Evolutionary conservation across 2,113 vertebrate species (phyloP).

Genomic region (Pseudorhombus dupliciocellatus): DNA sequence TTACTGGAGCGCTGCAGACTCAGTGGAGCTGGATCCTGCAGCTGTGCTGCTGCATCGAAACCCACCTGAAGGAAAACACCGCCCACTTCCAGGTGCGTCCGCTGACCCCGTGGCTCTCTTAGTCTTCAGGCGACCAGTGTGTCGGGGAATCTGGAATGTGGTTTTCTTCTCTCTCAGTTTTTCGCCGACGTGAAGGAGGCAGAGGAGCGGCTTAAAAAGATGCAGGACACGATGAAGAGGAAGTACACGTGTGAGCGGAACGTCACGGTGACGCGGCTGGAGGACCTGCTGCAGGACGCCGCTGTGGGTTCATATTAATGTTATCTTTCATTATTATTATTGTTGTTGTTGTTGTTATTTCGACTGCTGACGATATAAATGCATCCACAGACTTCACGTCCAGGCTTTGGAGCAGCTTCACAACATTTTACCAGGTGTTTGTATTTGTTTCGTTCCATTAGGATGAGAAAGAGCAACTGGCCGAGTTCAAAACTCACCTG

Average conservation of each 20-base stretch:
- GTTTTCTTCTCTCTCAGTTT: slow-evolving; percentile 75
- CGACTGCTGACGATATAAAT: too few relatives aligned
- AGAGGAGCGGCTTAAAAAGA: slow-evolving; percentile 86
- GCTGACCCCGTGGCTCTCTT: accelerated
- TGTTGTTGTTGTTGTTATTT: too few relatives aligned
- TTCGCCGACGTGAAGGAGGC: slow-evolving; percentile 89
- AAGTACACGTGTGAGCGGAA: slow-evolving; percentile 91
- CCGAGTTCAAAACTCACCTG: slow-evolving; percentile 85
- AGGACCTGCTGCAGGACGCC: slow-evolving; percentile 92
- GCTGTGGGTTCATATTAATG: slow-evolving; percentile 71
- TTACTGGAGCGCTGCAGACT: slow-evolving; percentile 92
- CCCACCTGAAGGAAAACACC: slow-evolving; percentile 92
- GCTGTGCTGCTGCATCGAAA: slow-evolving; percentile 93
- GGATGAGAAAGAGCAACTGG: slow-evolving; percentile 92
- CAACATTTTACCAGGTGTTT: background rate
- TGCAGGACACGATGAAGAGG: slow-evolving; percentile 86
- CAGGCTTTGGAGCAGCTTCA: too few relatives aligned
- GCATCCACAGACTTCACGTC: too few relatives aligned
- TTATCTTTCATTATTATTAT: too few relatives aligned
- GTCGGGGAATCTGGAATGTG: background rate
- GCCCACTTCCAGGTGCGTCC: slow-evolving; percentile 89
- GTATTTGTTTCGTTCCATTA: slow-evolving; percentile 40
- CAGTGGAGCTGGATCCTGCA: slow-evolving; percentile 98
- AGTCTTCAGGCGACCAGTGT: background rate
- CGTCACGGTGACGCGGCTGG: slow-evolving; percentile 87